Conservation (phyloP, 2,797 vertebrate genomes). For the Macropodus opercularis region DNA sequence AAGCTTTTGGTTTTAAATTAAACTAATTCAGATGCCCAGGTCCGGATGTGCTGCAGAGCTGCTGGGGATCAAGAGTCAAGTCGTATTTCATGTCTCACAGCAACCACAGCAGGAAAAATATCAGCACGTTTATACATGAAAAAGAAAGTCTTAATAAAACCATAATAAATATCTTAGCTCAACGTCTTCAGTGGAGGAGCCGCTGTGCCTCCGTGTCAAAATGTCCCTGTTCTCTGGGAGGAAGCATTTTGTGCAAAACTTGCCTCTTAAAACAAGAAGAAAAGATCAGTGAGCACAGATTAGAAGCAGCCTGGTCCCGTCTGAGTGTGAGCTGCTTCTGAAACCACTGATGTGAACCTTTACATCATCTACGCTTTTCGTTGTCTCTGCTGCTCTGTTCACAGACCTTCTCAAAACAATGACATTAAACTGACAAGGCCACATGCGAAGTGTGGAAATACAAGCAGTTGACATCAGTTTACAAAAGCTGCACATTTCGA, state of each 20-base stretch:
- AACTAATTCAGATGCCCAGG: not conserved
- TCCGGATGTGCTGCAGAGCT: not conserved
- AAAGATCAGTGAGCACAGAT: not conserved
- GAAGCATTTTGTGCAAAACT: not conserved
- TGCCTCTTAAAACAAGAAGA: not conserved
- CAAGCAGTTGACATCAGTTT: not conserved
- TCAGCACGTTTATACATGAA: not conserved
- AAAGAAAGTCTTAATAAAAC: not conserved
- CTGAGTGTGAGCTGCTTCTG: too few relatives aligned
- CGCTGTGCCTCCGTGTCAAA: not conserved
- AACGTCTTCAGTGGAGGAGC: conserved; percentile 4
- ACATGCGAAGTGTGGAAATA: not conserved
- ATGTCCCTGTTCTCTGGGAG: not conserved
- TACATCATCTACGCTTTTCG: not conserved
- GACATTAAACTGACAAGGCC: not conserved
- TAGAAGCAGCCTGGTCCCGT: not conserved
- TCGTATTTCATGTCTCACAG: not conserved
- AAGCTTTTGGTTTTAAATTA: not conserved
- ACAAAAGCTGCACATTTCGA: conserved; percentile 5
- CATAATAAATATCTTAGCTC: conserved; percentile 27
- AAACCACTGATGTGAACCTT: too few relatives aligned
- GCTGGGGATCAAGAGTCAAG: not conserved
- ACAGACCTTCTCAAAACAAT: not conserved
- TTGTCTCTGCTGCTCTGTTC: not conserved
- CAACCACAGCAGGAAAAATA: not conserved